Percentiles rank a stretch among this genome's conserved stretches.
Conservation (phyloP, 2,113 vertebrate genomes). For the Bucco capensis region DNA sequence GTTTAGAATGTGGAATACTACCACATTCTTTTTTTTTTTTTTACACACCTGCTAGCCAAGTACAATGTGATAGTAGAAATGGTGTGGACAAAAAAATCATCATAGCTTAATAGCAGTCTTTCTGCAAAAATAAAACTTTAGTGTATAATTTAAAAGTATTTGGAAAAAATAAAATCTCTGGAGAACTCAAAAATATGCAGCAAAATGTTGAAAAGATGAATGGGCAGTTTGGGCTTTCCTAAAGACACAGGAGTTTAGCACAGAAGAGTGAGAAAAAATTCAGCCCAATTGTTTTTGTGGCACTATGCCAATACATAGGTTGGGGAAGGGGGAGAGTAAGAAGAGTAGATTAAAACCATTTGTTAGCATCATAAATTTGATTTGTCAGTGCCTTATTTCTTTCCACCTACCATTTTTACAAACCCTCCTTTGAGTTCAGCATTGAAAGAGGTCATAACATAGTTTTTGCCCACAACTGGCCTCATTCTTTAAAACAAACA, state of each 20-base stretch:
- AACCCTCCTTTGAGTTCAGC: neutral
- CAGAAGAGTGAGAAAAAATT: neutral
- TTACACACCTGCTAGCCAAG: neutral
- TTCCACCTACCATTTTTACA: neutral
- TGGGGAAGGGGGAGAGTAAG: neutral
- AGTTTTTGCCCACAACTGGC: neutral
- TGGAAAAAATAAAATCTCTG: neutral
- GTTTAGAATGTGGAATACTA: slow-evolving; percentile 24
- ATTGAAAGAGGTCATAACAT: neutral
- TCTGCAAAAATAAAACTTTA: slow-evolving; percentile 34
- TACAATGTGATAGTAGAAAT: slow-evolving; percentile 25
- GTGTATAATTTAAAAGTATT: slow-evolving; percentile 11
- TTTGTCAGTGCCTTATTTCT: neutral
- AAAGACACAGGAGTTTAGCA: neutral
- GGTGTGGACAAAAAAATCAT: neutral
- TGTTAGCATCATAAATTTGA: neutral
- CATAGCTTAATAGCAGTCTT: slow-evolving; percentile 10
- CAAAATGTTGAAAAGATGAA: neutral
- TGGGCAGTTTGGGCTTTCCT: neutral
- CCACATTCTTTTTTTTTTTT: neutral
- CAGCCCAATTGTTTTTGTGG: neutral
- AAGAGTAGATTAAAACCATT: neutral
- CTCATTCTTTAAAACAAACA: neutral
- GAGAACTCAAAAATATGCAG: neutral
- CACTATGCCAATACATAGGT: neutral